Conservation (phyloP, 2,797 vertebrate species). For the Odontamblyopus rebecca region DNA sequence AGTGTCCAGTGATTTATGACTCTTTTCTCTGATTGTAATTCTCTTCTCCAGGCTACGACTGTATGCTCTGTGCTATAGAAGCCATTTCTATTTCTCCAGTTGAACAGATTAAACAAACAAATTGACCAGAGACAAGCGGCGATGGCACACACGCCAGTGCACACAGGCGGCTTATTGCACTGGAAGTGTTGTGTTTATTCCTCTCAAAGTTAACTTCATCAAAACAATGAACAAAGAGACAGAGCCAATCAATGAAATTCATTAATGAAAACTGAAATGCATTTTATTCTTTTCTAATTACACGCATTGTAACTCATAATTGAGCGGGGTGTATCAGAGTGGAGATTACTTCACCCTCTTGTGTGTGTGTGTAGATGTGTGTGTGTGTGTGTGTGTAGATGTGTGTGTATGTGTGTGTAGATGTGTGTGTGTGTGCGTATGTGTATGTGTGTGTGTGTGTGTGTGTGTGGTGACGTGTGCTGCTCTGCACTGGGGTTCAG, state of each 20-base stretch:
- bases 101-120: constrained; percentile 67
- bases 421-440: neutral
- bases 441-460: constrained; percentile 17
- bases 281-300: constrained; percentile 81
- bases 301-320: constrained; percentile 81
- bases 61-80: constrained; percentile 51
- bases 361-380: constrained; percentile 10
- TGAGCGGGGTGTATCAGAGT: constrained; percentile 72
- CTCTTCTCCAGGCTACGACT: constrained; percentile 37
- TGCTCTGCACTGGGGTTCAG: constrained; percentile 4
- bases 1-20: constrained; percentile 60
- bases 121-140: constrained; percentile 54
- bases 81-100: constrained; percentile 60
- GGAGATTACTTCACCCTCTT: constrained; percentile 67
- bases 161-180: constrained; percentile 39
- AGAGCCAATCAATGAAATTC: constrained; percentile 76
- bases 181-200: constrained; percentile 69
- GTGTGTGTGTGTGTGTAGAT: constrained; percentile 6
- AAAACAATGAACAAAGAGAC: constrained; percentile 75
- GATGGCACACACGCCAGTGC: constrained; percentile 33
- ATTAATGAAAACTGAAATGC: constrained; percentile 79
- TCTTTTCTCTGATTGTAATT: constrained; percentile 60
- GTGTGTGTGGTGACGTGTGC: constrained; percentile 7
- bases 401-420: constrained; percentile 7
- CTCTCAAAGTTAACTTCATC: constrained; percentile 75